phyloP scores from a whole-genome alignment of 2,113 vertebrate genomes.

The Furnarius figulus region DNA sequence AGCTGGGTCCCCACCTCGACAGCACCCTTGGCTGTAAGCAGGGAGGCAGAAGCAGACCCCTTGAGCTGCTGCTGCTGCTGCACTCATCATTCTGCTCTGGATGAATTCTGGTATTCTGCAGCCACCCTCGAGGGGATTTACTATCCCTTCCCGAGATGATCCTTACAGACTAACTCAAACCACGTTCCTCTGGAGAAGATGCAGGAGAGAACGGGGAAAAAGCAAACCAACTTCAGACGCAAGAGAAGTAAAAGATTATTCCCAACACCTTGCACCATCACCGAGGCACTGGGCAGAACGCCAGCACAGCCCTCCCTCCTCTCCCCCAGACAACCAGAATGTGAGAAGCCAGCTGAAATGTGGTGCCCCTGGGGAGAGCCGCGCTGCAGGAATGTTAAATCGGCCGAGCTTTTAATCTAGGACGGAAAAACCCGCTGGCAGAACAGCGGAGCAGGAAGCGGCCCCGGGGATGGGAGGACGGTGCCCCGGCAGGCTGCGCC shows the following conservation, averaged over 20 bases:
- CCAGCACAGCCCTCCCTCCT: not conserved
- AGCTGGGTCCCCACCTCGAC: rapidly evolving
- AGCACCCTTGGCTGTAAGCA: not conserved
- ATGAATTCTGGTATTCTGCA: not conserved
- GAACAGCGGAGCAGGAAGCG: not conserved
- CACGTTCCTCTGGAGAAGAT: not conserved
- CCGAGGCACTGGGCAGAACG: not conserved
- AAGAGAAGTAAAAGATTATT: not conserved
- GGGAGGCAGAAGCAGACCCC: not conserved
- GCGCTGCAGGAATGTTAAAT: not conserved
- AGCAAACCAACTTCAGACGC: not conserved
- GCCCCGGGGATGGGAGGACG: not conserved
- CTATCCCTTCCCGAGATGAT: not conserved
- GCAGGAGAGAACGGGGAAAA: not conserved
- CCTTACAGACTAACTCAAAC: not conserved
- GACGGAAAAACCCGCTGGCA: not conserved
- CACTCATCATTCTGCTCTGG: not conserved
- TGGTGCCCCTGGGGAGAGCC: not conserved
- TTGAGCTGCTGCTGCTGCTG: not conserved
- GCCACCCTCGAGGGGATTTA: not conserved
- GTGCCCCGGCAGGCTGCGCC: not conserved
- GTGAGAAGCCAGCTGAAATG: not conserved
- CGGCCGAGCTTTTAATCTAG: not conserved
- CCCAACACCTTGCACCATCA: not conserved
- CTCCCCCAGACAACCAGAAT: not conserved